Conservation (phyloP, 2,797 vertebrate genomes). For the Iguana delicatissima region DNA sequence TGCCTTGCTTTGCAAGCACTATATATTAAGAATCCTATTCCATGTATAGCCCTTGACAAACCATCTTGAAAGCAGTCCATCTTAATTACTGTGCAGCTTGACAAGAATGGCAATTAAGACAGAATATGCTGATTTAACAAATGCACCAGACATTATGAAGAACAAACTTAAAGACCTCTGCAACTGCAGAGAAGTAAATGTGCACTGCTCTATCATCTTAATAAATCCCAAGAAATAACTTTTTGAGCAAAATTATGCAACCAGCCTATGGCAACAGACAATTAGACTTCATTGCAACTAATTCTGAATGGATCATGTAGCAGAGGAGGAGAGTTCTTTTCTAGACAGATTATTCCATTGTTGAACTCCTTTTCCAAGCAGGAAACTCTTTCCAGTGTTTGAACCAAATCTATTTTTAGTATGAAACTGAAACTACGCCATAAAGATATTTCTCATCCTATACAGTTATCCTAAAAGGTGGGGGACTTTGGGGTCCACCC, state of each 20-base stretch:
- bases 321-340: background rate
- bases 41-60: background rate
- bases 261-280: background rate
- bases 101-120: conserved; percentile 20
- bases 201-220: background rate
- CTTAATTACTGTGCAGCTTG: conserved; percentile 14
- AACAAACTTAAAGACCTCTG: background rate
- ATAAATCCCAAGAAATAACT: background rate
- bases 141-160: conserved; percentile 1
- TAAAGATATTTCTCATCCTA: background rate
- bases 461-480: background rate
- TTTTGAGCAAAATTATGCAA: background rate
- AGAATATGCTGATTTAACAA: conserved; percentile 9
- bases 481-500: no score
- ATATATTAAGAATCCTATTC: conserved; percentile 1
- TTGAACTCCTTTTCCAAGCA: background rate
- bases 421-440: background rate
- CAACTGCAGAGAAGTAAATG: background rate
- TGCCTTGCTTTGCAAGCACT: background rate
- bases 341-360: background rate
- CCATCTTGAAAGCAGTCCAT: background rate
- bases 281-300: background rate
- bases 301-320: background rate
- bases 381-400: background rate
- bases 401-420: background rate